Evolutionary conservation across 2,888 invertebrate genomes (phyloP).

Genomic region (Harpalus rufipes): DNA sequence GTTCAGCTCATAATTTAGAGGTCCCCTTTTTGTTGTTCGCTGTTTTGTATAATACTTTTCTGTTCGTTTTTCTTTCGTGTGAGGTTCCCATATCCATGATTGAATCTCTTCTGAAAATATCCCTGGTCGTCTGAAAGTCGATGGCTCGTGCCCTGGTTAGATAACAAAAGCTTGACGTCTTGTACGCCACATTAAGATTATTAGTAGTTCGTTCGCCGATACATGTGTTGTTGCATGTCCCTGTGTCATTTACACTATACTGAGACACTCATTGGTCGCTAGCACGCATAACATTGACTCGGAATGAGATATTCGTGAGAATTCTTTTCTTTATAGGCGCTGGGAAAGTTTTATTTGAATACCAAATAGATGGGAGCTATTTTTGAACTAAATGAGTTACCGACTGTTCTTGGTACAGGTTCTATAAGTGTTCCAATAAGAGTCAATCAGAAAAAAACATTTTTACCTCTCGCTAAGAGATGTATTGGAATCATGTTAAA

Average conservation of each 20-base stretch:
- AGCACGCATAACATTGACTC: conserved; percentile 12
- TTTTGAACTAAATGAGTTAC: neutral
- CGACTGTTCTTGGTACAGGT: too few relatives aligned
- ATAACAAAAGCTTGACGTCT: conserved; percentile 33
- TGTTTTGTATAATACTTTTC: neutral
- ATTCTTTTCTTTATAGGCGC: conserved; percentile 2
- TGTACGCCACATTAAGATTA: conserved; percentile 42
- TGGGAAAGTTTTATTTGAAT: neutral
- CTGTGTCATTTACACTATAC: conserved; percentile 22
- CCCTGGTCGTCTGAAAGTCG: conserved; percentile 38
- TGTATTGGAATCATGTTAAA: too few relatives aligned
- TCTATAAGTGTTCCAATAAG: too few relatives aligned
- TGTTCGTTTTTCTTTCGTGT: conserved; percentile 13
- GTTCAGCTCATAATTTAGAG: too few relatives aligned
- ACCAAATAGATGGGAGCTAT: neutral
- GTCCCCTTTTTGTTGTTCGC: too few relatives aligned
- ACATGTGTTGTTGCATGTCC: conserved; percentile 47
- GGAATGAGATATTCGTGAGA: neutral
- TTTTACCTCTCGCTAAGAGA: too few relatives aligned
- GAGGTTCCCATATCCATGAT: conserved; percentile 38
- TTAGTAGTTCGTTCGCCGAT: conserved; percentile 33
- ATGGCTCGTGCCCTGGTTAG: conserved; percentile 51
- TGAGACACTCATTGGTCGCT: conserved; percentile 24
- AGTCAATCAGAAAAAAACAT: too few relatives aligned
- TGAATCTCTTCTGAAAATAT: conserved; percentile 22